A percentile compares a stretch with the other conserved stretches of the same genome.
phyloP scores from a whole-genome alignment of 1,140 invertebrate species.

The Bombus fervidus region DNA sequence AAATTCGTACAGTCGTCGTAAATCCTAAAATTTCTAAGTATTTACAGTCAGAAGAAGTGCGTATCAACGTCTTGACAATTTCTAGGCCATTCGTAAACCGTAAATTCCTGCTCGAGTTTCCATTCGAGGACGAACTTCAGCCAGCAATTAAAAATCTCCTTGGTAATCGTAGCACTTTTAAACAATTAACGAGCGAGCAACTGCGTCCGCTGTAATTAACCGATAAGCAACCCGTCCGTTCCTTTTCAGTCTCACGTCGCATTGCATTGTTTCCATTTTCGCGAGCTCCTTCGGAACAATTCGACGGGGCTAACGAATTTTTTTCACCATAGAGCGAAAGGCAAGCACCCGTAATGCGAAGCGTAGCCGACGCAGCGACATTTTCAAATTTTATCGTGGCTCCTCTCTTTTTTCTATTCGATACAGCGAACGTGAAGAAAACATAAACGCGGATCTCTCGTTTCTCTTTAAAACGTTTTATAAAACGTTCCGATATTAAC shows the following conservation, averaged over 20 bases:
- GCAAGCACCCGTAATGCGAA: constrained; percentile 22
- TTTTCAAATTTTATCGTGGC: background rate
- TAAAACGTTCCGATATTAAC: background rate
- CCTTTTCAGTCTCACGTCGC: background rate
- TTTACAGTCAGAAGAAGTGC: background rate
- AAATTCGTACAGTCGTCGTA: too few relatives aligned
- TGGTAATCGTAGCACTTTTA: constrained; percentile 31
- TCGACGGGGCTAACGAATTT: constrained; percentile 30
- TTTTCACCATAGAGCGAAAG: background rate
- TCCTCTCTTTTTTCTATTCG: background rate
- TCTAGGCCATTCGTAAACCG: background rate
- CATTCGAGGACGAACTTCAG: background rate
- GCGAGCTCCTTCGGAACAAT: constrained; percentile 18
- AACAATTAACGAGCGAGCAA: constrained; percentile 25
- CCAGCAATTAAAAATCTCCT: constrained; percentile 27
- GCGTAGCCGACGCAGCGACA: constrained; percentile 17
- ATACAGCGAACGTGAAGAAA: background rate
- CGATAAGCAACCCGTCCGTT: background rate
- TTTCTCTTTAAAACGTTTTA: too few relatives aligned
- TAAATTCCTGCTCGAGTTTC: background rate
- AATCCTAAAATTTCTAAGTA: background rate
- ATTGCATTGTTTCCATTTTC: constrained; percentile 27
- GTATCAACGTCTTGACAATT: background rate
- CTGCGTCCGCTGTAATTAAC: constrained; percentile 35
- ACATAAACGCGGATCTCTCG: background rate